phyloP scores from a whole-genome alignment of 2,113 vertebrate species.

The Notothenia rossii region DNA sequence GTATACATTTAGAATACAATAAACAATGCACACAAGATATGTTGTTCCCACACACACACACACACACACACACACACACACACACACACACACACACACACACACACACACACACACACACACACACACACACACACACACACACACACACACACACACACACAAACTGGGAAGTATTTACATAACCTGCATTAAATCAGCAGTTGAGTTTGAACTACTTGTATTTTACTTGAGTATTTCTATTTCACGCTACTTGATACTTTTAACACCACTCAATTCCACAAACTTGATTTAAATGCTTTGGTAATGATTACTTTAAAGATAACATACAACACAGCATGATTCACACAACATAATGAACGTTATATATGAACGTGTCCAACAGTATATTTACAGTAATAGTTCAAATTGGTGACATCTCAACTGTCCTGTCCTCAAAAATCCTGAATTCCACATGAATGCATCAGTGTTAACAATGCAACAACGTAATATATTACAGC shows the following conservation, averaged over 20 bases:
- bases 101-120: conserved; percentile 11
- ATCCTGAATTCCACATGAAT: neutral
- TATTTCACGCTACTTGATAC: too few species aligned
- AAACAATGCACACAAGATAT: neutral
- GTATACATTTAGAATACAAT: neutral
- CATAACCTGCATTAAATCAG: neutral
- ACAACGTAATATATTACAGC: neutral
- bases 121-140: neutral
- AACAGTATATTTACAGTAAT: too few species aligned
- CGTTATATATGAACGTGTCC: too few species aligned
- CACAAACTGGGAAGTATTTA: neutral
- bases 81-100: neutral
- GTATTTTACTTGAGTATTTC: too few species aligned
- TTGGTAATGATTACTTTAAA: too few species aligned
- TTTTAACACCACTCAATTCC: neutral
- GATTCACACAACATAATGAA: too few species aligned
- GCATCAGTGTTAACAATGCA: neutral
- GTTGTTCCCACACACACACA: neutral
- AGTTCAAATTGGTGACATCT: too few species aligned
- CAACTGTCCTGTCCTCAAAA: too few species aligned
- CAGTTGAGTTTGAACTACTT: too few species aligned
- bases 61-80: neutral
- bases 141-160: neutral
- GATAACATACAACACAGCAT: too few species aligned
- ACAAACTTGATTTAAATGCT: too few species aligned